A percentile compares a stretch with the other conserved stretches of the same genome.
These are phyloP conservation scores for Sebastolobus alascanus DNA, from an alignment of 2,797 vertebrate species.

Conservation along the genomic window DNA sequence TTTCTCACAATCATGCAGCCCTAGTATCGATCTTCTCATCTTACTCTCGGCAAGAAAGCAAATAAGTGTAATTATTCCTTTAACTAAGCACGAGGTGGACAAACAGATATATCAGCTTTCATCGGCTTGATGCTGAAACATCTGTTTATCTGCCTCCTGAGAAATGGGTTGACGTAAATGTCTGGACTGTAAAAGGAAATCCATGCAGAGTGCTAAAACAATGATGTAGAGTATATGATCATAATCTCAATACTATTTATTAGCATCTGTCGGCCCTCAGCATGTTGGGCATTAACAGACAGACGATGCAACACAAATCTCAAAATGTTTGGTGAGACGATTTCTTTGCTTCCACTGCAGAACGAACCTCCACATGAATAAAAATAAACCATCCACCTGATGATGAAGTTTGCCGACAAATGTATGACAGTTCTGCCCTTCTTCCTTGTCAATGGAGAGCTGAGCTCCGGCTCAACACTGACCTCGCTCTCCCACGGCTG, in stretches of 20 bases:
- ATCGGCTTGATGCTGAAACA: background rate
- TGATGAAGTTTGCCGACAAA: constrained; percentile 49
- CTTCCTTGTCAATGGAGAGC: constrained; percentile 55
- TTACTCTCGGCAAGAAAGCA: too few species aligned
- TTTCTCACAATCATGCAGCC: too few species aligned
- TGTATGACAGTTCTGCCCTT: constrained; percentile 50
- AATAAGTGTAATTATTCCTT: background rate
- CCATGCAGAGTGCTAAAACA: background rate
- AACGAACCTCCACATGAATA: constrained; percentile 34
- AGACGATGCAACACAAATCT: constrained; percentile 5
- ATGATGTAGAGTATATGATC: background rate
- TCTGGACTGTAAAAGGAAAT: constrained; percentile 33
- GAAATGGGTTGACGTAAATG: constrained; percentile 15
- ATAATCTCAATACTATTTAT: constrained; percentile 16
- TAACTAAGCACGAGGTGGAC: background rate
- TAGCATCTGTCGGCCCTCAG: background rate
- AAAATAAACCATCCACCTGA: constrained; percentile 61
- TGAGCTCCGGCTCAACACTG: constrained; percentile 40
- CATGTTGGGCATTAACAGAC: background rate
- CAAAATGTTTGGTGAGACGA: constrained; percentile 9
- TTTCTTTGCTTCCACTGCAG: constrained; percentile 27
- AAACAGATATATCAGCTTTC: background rate
- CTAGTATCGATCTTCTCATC: too few species aligned
- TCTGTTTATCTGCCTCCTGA: constrained; percentile 18
- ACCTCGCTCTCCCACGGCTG: constrained; percentile 71